A percentile compares a stretch with the other conserved stretches of the same genome.
Evolutionary conservation across 2,888 invertebrate species (phyloP).

Genomic region (Philereme transversata): DNA sequence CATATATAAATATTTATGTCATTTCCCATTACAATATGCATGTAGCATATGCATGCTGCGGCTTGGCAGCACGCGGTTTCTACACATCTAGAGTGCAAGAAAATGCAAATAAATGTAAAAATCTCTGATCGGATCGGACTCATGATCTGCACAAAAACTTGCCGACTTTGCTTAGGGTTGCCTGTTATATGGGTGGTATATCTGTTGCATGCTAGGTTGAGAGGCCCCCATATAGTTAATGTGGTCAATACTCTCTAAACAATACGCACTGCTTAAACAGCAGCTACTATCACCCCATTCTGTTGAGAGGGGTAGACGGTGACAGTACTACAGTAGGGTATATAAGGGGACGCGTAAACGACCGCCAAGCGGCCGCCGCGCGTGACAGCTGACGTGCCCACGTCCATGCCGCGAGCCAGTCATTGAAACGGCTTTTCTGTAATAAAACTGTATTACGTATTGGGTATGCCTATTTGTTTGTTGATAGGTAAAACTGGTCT

Average conservation of each 20-base stretch:
- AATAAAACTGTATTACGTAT: constrained; percentile 23
- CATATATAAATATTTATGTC: no score
- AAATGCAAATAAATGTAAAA: no score
- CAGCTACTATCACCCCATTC: constrained; percentile 15
- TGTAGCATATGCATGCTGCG: no score
- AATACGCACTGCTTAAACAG: constrained; percentile 11
- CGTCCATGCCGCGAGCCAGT: constrained; percentile 18
- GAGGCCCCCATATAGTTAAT: no score
- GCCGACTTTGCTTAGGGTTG: no score
- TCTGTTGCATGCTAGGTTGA: no score
- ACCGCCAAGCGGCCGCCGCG: constrained; percentile 20
- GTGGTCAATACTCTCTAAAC: constrained; percentile 3
- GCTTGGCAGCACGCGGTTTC: no score
- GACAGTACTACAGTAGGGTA: constrained; percentile 9
- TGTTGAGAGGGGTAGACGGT: constrained; percentile 17
- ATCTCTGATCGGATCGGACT: no score
- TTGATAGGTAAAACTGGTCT: background rate
- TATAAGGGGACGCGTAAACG: constrained; percentile 28
- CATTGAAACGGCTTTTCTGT: constrained; percentile 13
- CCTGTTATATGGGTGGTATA: no score
- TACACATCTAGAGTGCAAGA: no score
- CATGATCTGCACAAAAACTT: no score
- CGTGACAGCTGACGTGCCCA: constrained; percentile 28
- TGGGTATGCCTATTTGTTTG: background rate
- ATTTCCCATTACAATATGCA: no score